Evolutionary conservation across 2,797 vertebrate species (phyloP).

Genomic region (Glossophaga mutica): DNA sequence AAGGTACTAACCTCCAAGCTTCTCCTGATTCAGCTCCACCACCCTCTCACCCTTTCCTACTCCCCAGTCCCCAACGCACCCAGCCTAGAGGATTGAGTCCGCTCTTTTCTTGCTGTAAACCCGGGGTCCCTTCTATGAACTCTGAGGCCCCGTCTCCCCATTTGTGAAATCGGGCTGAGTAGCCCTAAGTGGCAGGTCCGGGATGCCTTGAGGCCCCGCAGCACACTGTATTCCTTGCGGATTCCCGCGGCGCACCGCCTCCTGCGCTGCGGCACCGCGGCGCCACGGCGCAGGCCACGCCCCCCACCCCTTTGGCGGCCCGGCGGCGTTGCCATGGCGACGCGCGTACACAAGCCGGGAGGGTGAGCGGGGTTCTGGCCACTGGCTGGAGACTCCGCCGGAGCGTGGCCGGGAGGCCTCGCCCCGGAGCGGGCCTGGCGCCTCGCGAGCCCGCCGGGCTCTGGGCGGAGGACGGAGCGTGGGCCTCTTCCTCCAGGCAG

Average conservation of each 20-base stretch:
- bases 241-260: accelerated
- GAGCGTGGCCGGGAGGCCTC: conserved; percentile 47
- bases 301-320: not conserved
- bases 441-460: conserved; percentile 3
- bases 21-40: not conserved
- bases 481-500: conserved; percentile 36
- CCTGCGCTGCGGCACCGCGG: accelerated
- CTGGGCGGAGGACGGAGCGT: not conserved
- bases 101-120: not conserved
- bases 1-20: not conserved
- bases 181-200: accelerated
- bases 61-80: too few species aligned
- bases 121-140: not conserved
- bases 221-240: accelerated
- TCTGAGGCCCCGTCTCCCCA: not conserved
- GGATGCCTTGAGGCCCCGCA: accelerated
- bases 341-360: conserved; percentile 60
- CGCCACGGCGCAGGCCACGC: not conserved
- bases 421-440: not conserved
- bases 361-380: not conserved
- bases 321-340: conserved; percentile 38
- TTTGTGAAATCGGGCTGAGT: not conserved
- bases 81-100: not conserved
- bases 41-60: not conserved
- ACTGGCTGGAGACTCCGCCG: conserved; percentile 9